Base-by-base conservation (phyloP, 2,797 vertebrate genomes). In the Pygocentrus nattereri region DNA sequence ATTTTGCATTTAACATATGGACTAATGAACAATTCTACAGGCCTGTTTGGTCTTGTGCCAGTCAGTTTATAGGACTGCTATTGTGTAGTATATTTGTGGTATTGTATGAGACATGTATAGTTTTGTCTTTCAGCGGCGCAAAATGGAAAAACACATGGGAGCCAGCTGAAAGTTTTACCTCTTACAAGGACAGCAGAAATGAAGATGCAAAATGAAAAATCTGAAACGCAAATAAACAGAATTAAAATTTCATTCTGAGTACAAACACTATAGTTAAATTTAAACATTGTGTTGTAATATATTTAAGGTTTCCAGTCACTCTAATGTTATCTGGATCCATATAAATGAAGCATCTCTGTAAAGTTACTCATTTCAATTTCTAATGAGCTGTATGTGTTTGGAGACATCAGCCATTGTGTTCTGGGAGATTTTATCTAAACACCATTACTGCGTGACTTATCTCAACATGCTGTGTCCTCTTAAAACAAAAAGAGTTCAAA, bases 121-220 rank as follows among this genome's bases (percentile, higher is more conserved):
- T 47, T 25, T 64, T 70, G 15, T 80, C 19, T 84, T 81, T 82
- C 62, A 88, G 87, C 82, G 87, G 87, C 11, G 85, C 85, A 65
- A 86, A 86, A 71, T 88, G 85, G 84, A 85, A 86, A 72, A 88
- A 88, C 77, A 86, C 85, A 4, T 88, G 85, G 87, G 85, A 85
- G 52, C 87, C 85, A 62, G 85, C 84, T 30, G 82, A 86, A 52
- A 88, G 77, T 38, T 87, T 87, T 80, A 83, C 80, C 18, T 79
- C 81, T 4, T 82, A 67, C 61, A 80, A 84, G 41, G 81, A 86
- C 41, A 50, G 49, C 41, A 69, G 69, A 61, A 38, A 47, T 41
- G 76, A 83, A 15, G 68, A 70, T 27, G 23, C 27, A 27, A 61
- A 61, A 27, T 61, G 30, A 64, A 34, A 18, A 6, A 41, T 23